Evolutionary conservation across 2,113 vertebrate species (phyloP).

Genomic region (Chiloscyllium plagiosum): DNA sequence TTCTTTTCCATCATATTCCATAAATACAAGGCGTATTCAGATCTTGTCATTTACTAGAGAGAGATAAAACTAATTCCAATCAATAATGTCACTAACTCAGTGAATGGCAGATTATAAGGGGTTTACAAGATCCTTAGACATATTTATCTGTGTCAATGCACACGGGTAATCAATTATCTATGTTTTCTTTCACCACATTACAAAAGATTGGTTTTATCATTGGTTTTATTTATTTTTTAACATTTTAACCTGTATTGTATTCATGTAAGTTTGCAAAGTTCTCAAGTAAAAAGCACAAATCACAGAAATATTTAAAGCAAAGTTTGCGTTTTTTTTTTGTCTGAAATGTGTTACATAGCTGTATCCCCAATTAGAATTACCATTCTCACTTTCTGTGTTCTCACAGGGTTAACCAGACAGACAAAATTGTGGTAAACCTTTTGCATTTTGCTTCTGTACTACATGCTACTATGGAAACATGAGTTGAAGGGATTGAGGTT

Average conservation of each 20-base stretch:
- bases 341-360: background rate
- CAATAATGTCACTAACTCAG: background rate
- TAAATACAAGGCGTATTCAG: background rate
- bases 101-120: background rate
- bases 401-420: background rate
- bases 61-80: background rate
- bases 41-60: background rate
- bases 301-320: background rate
- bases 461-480: conserved; percentile 31
- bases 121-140: background rate
- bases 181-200: background rate
- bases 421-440: background rate
- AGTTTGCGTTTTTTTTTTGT: background rate
- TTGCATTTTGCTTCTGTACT: background rate
- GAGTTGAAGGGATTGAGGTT: background rate
- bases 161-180: background rate
- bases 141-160: background rate
- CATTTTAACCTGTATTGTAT: background rate
- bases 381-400: background rate
- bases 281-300: background rate
- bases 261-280: background rate
- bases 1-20: background rate
- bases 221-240: background rate
- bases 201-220: background rate
- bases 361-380: background rate